Conservation (phyloP, 1,140 invertebrate genomes). For the Conopomorpha cramerella region DNA sequence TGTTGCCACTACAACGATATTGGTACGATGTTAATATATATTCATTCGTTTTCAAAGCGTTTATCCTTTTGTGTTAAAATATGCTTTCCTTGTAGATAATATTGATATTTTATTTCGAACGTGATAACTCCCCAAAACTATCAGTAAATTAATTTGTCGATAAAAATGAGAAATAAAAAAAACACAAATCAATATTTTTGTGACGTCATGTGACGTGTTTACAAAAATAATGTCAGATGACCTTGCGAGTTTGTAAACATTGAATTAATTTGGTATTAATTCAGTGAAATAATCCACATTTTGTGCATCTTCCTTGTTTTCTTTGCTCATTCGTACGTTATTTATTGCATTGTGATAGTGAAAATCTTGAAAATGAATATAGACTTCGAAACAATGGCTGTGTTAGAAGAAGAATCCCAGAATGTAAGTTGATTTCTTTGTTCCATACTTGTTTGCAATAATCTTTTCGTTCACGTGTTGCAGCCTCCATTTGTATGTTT, state of each 20-base stretch:
- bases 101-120: too few relatives aligned
- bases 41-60: too few relatives aligned
- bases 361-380: slow-evolving; percentile 38
- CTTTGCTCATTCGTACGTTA: slow-evolving; percentile 7
- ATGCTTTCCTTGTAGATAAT: too few relatives aligned
- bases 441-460: slow-evolving; percentile 16
- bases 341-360: slow-evolving; percentile 6
- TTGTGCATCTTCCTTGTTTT: slow-evolving; percentile 22
- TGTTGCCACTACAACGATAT: too few relatives aligned
- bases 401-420: slow-evolving; percentile 48
- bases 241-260: slow-evolving; percentile 59
- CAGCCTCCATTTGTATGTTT: too few relatives aligned
- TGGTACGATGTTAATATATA: too few relatives aligned
- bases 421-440: too few relatives aligned
- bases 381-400: slow-evolving; percentile 49
- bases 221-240: slow-evolving; percentile 57
- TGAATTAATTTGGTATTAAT: slow-evolving; percentile 21
- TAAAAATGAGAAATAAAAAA: neutral
- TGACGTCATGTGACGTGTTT: slow-evolving; percentile 13
- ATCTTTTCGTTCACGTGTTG: too few relatives aligned
- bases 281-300: too few relatives aligned
- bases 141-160: neutral
- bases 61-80: too few relatives aligned
- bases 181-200: slow-evolving; percentile 3
- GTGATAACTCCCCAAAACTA: too few relatives aligned